A percentile compares a stretch with the other conserved stretches of the same genome.
phyloP scores from a whole-genome alignment of 1,140 invertebrate species.

The Pteromalus puparum region DNA sequence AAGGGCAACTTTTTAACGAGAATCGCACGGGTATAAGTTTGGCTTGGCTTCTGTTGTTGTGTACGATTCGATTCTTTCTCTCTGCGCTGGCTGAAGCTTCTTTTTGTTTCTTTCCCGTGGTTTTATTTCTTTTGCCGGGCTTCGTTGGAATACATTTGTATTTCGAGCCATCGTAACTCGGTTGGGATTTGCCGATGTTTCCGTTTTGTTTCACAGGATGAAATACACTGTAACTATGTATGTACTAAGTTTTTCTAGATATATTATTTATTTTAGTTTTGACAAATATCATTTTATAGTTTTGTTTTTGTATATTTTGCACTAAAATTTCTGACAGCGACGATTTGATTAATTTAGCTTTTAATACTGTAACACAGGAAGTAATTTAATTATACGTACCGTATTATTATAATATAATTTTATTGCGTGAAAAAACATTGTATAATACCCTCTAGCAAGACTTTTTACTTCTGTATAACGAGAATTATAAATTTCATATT shows the following conservation, averaged over 20 bases:
- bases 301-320: no score
- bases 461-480: no score
- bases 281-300: no score
- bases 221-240: background rate
- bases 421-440: no score
- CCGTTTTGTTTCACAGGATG: background rate
- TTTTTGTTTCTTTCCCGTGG: background rate
- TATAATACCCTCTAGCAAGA: no score
- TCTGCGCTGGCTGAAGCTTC: background rate
- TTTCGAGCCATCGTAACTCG: background rate
- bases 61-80: background rate
- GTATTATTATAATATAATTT: no score
- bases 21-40: slow-evolving; percentile 9
- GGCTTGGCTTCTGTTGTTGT: background rate
- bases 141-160: background rate
- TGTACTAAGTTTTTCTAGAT: background rate
- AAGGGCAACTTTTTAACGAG: slow-evolving; percentile 32
- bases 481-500: no score
- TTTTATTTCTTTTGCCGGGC: background rate
- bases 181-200: background rate
- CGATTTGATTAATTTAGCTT: no score
- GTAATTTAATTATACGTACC: no score
- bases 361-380: no score
- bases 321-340: no score
- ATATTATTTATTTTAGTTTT: no score